phyloP scores from a whole-genome alignment of 2,113 vertebrate species.

The Malurus elegans region DNA sequence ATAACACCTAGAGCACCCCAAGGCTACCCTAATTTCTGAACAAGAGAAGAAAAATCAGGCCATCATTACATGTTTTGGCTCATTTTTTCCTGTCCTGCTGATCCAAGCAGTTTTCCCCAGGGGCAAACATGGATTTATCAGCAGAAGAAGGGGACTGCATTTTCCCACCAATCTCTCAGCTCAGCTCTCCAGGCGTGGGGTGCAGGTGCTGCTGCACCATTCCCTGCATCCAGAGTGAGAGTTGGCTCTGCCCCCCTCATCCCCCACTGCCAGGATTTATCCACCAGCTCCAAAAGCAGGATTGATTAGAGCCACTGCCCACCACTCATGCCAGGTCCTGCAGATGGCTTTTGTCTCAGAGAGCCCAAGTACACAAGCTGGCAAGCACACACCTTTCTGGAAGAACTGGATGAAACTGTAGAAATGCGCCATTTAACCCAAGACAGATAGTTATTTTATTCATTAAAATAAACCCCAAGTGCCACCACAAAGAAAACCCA shows the following conservation, averaged over 20 bases:
- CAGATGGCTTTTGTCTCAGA: neutral
- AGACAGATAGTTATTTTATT: neutral
- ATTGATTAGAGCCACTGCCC: neutral
- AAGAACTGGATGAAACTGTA: neutral
- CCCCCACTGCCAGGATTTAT: neutral
- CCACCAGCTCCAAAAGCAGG: neutral
- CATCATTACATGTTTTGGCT: neutral
- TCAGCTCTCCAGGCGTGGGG: neutral
- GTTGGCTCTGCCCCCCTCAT: neutral
- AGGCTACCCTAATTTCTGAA: neutral
- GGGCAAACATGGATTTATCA: neutral
- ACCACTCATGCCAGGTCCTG: rapidly evolving
- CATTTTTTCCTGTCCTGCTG: neutral
- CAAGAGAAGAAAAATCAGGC: neutral
- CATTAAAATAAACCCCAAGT: neutral
- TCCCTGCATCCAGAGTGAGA: neutral
- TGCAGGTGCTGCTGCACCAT: neutral
- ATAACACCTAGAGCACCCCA: neutral
- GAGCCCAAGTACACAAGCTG: rapidly evolving
- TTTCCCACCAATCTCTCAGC: neutral
- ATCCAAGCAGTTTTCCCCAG: neutral
- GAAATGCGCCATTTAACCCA: neutral
- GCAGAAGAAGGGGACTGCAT: neutral
- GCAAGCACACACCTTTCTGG: neutral
- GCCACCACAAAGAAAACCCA: neutral